Percentiles rank a stretch among this genome's conserved stretches.
Evolutionary conservation across 1,140 invertebrate genomes (phyloP).

Genomic region (Prorops nasuta): DNA sequence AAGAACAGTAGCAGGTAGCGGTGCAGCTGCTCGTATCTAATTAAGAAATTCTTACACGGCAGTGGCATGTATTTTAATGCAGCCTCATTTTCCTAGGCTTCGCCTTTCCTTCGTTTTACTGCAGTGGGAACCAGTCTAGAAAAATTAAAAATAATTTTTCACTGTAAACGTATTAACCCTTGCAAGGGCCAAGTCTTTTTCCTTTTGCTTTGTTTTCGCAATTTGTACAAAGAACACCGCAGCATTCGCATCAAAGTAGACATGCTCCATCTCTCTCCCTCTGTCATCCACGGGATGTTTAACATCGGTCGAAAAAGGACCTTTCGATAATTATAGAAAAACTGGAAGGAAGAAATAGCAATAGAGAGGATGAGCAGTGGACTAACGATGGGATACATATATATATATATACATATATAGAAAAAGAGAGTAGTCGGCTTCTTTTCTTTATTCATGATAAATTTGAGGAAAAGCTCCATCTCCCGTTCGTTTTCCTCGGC

Average conservation of each 20-base stretch:
- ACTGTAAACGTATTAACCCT: conserved; percentile 40
- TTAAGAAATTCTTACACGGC: conserved; percentile 45
- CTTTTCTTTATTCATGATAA: conserved; percentile 43
- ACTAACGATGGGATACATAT: too few relatives aligned
- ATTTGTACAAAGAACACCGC: conserved; percentile 35
- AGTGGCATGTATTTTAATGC: conserved; percentile 18
- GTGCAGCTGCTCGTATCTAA: conserved; percentile 36
- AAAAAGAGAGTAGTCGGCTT: too few relatives aligned
- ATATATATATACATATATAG: too few relatives aligned
- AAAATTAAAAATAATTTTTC: conserved; percentile 45
- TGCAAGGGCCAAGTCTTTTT: conserved; percentile 14
- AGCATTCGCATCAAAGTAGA: conserved; percentile 30
- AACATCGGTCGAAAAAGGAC: too few relatives aligned
- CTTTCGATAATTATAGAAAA: too few relatives aligned
- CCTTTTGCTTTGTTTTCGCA: conserved; percentile 22
- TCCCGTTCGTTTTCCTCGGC: conserved; percentile 29
- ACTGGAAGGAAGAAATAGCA: too few relatives aligned
- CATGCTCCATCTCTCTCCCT: too few relatives aligned
- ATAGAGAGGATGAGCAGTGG: too few relatives aligned
- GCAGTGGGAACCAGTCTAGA: conserved; percentile 19
- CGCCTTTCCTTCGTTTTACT: background rate
- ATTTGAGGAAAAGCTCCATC: conserved; percentile 40
- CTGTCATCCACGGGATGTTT: too few relatives aligned
- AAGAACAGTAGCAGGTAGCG: conserved; percentile 20
- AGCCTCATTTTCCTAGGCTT: background rate